Conservation (phyloP, 2,797 vertebrate species). For the Eulemur albifrons region DNA sequence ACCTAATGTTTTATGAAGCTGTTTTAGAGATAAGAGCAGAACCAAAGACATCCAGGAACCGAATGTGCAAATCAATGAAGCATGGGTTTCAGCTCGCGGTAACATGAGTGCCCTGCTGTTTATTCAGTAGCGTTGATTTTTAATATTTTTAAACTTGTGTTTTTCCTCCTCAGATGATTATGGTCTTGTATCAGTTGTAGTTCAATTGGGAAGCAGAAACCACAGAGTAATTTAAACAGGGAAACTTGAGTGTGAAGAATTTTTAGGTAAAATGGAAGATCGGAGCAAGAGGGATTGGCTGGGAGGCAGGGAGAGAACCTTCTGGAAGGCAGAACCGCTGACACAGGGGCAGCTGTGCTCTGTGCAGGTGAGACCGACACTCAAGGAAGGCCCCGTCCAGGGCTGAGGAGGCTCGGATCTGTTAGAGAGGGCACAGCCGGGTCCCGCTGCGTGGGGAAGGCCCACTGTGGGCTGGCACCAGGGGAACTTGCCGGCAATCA, state of each 20-base stretch:
- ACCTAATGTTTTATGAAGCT: not conserved
- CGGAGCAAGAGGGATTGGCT: too few species aligned
- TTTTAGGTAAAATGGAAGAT: not conserved
- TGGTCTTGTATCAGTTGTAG: not conserved
- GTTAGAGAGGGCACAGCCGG: not conserved
- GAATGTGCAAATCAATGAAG: not conserved
- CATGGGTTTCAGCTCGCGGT: rapidly evolving
- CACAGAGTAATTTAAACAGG: not conserved
- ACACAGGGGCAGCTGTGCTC: rapidly evolving
- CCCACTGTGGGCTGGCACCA: rapidly evolving
- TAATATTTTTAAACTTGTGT: not conserved
- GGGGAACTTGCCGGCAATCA: not conserved
- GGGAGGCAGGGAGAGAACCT: not conserved
- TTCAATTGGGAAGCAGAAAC: not conserved
- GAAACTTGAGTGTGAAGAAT: not conserved
- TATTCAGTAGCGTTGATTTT: too few species aligned
- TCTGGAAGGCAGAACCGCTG: rapidly evolving
- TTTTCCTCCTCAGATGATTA: not conserved
- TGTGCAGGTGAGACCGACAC: not conserved
- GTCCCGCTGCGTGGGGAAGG: not conserved
- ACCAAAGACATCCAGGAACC: not conserved
- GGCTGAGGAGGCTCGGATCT: not conserved
- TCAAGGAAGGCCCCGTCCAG: not conserved
- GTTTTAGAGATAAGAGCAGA: not conserved
- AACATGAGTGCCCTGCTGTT: rapidly evolving